phyloP scores from a whole-genome alignment of 2,888 invertebrate species.

The Thecocarcelia acutangulata region DNA sequence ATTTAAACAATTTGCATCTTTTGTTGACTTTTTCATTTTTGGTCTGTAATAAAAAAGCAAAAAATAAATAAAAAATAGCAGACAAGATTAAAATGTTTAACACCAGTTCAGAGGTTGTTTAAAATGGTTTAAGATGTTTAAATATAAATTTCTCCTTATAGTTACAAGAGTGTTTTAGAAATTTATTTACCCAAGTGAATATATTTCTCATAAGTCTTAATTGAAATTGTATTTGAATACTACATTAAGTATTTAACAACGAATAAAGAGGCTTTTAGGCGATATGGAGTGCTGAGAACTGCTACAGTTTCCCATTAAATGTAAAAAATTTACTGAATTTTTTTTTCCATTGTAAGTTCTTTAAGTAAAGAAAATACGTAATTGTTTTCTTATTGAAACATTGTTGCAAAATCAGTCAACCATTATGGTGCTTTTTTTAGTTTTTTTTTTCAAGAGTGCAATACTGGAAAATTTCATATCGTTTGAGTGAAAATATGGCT shows the following conservation, averaged over 20 bases:
- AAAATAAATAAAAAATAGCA: neutral
- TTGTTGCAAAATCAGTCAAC: conserved; percentile 39
- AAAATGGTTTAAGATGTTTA: neutral
- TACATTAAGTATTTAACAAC: too few species aligned
- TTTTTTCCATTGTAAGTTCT: too few species aligned
- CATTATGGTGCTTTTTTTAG: neutral
- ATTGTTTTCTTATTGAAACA: neutral
- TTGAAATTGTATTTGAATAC: too few species aligned
- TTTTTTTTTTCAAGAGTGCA: neutral
- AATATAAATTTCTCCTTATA: conserved; percentile 28
- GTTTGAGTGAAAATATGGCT: conserved; percentile 4
- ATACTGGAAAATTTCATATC: conserved; percentile 25
- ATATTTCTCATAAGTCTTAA: too few species aligned
- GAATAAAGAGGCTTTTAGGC: too few species aligned
- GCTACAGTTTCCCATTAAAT: too few species aligned
- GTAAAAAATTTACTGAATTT: too few species aligned
- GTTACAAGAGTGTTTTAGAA: neutral
- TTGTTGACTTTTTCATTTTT: neutral
- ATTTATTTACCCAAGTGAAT: neutral
- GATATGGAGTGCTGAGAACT: too few species aligned
- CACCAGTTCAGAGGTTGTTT: conserved; percentile 32
- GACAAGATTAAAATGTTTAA: neutral
- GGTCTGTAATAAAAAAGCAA: neutral
- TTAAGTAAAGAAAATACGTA: too few species aligned
- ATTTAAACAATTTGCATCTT: conserved; percentile 27